Conservation (phyloP, 1,140 invertebrate species). For the Contarinia nasturtii region DNA sequence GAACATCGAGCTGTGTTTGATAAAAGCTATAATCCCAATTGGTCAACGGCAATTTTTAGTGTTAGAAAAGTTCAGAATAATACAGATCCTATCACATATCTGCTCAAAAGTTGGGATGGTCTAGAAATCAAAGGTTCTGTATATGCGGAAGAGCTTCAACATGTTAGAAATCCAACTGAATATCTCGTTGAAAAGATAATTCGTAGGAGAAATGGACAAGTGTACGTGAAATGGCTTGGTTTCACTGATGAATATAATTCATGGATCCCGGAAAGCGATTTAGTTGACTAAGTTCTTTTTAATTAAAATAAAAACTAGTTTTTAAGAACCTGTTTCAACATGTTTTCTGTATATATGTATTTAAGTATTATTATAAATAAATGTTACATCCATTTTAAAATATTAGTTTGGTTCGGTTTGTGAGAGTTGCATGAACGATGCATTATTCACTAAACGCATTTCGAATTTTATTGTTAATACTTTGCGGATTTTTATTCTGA, state of each 20-base stretch:
- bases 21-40: slow-evolving; percentile 24
- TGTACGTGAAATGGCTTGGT: slow-evolving; percentile 21
- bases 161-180: slow-evolving; percentile 13
- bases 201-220: slow-evolving; percentile 10
- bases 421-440: too few relatives aligned
- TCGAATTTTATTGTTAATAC: too few relatives aligned
- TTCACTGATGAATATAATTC: slow-evolving; percentile 13
- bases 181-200: slow-evolving; percentile 21
- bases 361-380: too few relatives aligned
- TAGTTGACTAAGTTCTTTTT: not conserved
- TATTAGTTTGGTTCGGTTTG: too few relatives aligned
- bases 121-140: slow-evolving; percentile 16
- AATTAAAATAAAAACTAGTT: too few relatives aligned
- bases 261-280: slow-evolving; percentile 12
- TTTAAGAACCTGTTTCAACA: too few relatives aligned
- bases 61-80: slow-evolving; percentile 13
- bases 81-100: slow-evolving; percentile 17
- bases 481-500: too few relatives aligned
- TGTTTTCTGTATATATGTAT: too few relatives aligned
- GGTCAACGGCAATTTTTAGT: slow-evolving; percentile 23
- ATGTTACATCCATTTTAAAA: too few relatives aligned
- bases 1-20: slow-evolving; percentile 20
- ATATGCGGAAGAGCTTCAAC: slow-evolving; percentile 17
- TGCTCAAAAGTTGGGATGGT: slow-evolving; percentile 13
- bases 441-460: too few relatives aligned